These are phyloP conservation scores for Dolomedes plantarius DNA, from an alignment of 2,888 invertebrate genomes.

Conservation along the genomic window DNA sequence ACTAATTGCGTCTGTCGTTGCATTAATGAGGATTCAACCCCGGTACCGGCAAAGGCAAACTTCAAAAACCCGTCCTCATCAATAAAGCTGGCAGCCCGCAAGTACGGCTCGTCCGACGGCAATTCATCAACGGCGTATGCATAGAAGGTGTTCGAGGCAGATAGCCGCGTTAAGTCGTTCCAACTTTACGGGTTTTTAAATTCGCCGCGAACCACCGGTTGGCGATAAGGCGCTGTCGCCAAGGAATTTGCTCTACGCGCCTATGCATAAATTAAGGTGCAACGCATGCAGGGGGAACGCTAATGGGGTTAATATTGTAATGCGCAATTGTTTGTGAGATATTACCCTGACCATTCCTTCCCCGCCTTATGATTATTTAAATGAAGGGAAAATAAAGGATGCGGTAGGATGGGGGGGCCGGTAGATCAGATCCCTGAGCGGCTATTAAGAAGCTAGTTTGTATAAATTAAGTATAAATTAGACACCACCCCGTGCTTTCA, in stretches of 20 bases:
- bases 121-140: not conserved
- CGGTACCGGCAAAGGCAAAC: not conserved
- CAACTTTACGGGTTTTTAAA: slow-evolving; percentile 32
- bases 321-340: slow-evolving; percentile 14
- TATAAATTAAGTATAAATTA: slow-evolving; percentile 1
- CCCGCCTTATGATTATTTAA: slow-evolving; percentile 8
- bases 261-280: slow-evolving; percentile 48
- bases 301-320: slow-evolving; percentile 16
- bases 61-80: not conserved
- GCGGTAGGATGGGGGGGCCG: not conserved
- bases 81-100: not conserved
- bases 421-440: not conserved
- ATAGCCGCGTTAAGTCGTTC: not conserved
- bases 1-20: too few species aligned
- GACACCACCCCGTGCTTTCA: not conserved
- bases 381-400: not conserved
- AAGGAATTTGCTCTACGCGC: slow-evolving; percentile 52
- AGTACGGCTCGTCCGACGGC: not conserved
- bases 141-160: slow-evolving; percentile 16
- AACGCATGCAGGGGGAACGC: not conserved
- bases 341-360: slow-evolving; percentile 8
- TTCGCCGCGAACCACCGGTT: not conserved
- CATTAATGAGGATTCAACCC: too few species aligned
- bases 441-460: not conserved
- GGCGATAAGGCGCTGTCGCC: slow-evolving; percentile 29